A percentile compares a stretch with the other conserved stretches of the same genome.
Evolutionary conservation across 1,140 invertebrate species (phyloP).

Genomic region (Melitaea cinxia): DNA sequence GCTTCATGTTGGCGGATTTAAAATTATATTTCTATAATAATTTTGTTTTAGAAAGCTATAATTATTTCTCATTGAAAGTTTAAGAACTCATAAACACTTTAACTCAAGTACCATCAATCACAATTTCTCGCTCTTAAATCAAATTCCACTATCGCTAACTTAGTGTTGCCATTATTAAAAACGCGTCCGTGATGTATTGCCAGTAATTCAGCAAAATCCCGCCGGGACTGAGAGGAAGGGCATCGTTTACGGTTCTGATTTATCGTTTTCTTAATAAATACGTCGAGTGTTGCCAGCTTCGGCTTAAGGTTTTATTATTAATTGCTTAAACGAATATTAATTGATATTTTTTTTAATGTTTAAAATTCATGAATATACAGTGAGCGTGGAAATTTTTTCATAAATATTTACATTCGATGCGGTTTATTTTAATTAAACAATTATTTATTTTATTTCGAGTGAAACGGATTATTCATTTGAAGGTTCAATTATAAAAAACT

Average conservation of each 20-base stretch:
- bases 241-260: slow-evolving; percentile 52
- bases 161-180: slow-evolving; percentile 54
- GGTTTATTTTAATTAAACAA: slow-evolving; percentile 1
- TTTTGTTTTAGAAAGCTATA: no score
- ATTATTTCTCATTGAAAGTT: no score
- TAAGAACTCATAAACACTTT: slow-evolving; percentile 9
- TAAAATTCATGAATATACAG: slow-evolving; percentile 33
- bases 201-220: slow-evolving; percentile 39
- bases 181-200: slow-evolving; percentile 63
- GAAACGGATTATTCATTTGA: neutral
- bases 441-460: neutral
- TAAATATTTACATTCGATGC: slow-evolving; percentile 13
- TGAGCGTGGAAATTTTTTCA: slow-evolving; percentile 12
- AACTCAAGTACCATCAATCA: slow-evolving; percentile 26
- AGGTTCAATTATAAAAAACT: no score
- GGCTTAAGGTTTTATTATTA: slow-evolving; percentile 53
- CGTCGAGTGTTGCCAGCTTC: slow-evolving; percentile 50
- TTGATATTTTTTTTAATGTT: slow-evolving; percentile 40
- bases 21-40: no score
- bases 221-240: neutral
- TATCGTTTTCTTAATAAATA: slow-evolving; percentile 70
- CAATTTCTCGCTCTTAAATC: slow-evolving; percentile 32
- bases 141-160: slow-evolving; percentile 34
- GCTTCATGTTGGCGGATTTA: no score
- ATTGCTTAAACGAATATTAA: slow-evolving; percentile 56